These are phyloP conservation scores for Bombyx mandarina DNA, from an alignment of 1,140 invertebrate species.

Conservation along the genomic window DNA sequence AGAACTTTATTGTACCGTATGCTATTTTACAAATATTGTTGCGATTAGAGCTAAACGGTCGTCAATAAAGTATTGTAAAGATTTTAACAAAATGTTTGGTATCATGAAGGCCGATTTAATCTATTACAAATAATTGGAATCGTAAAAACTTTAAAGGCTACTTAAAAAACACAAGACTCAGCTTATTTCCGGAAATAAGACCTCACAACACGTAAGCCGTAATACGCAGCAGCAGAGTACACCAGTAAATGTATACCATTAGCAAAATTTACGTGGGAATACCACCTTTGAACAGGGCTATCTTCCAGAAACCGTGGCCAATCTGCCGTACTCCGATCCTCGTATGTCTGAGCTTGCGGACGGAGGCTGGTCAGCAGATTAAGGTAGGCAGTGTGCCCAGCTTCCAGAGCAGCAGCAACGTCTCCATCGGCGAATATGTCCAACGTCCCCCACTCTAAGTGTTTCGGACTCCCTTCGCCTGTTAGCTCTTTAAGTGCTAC, in stretches of 20 bases:
- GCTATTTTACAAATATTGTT: too few species aligned
- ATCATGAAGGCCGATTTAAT: too few species aligned
- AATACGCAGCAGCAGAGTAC: slow-evolving; percentile 23
- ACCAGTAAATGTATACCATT: slow-evolving; percentile 18
- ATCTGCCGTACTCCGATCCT: slow-evolving; percentile 30
- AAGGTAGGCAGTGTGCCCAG: slow-evolving; percentile 48
- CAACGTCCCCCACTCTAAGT: slow-evolving; percentile 49
- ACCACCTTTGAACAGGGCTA: slow-evolving; percentile 22
- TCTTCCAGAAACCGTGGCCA: slow-evolving; percentile 31
- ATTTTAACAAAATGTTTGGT: too few species aligned
- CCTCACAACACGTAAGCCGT: slow-evolving; percentile 29
- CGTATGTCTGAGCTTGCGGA: slow-evolving; percentile 51
- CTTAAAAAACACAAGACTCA: too few species aligned
- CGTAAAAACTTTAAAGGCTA: too few species aligned
- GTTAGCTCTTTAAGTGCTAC: slow-evolving; percentile 31
- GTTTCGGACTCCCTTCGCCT: slow-evolving; percentile 16
- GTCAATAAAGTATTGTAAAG: too few species aligned
- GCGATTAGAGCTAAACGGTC: too few species aligned
- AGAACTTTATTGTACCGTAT: too few species aligned
- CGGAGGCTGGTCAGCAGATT: slow-evolving; percentile 44
- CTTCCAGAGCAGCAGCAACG: slow-evolving; percentile 46
- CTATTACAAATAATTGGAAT: too few species aligned
- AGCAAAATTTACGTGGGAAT: slow-evolving; percentile 29
- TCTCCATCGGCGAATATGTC: slow-evolving; percentile 57
- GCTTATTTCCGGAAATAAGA: slow-evolving; percentile 17